Percentiles rank a stretch among this genome's conserved stretches.
phyloP scores from a whole-genome alignment of 2,797 vertebrate genomes.

The Siniperca scherzeri region DNA sequence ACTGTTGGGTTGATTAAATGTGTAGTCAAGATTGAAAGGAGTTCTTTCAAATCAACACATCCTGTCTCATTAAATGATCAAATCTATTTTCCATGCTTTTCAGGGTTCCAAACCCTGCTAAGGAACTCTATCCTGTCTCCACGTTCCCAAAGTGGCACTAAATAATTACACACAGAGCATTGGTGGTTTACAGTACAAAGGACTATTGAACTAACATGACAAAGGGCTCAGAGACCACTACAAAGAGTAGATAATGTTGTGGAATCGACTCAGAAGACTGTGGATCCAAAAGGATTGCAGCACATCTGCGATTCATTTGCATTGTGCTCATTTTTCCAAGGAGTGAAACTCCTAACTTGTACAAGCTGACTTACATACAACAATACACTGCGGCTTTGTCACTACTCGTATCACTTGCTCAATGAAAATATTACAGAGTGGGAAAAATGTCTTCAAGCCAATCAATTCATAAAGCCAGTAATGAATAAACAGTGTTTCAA shows the following conservation, averaged over 20 bases:
- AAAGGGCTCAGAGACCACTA: constrained; percentile 72
- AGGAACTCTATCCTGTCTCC: constrained; percentile 42
- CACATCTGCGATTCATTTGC: constrained; percentile 69
- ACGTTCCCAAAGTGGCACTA: constrained; percentile 68
- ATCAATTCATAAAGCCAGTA: constrained; percentile 21
- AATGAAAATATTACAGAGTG: constrained; percentile 5
- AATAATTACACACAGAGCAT: constrained; percentile 72
- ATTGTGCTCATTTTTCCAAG: constrained; percentile 43
- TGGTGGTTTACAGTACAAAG: constrained; percentile 66
- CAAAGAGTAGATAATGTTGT: constrained; percentile 63
- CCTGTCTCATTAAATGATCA: constrained; percentile 32
- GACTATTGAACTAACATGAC: constrained; percentile 78
- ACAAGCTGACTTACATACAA: constrained; percentile 36
- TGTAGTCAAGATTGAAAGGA: neutral
- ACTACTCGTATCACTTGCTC: constrained; percentile 1
- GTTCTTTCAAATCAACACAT: constrained; percentile 38
- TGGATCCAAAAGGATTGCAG: constrained; percentile 46
- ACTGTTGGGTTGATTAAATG: constrained; percentile 1
- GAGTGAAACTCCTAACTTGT: constrained; percentile 47
- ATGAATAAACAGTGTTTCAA: constrained; percentile 31
- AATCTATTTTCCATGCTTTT: constrained; percentile 37
- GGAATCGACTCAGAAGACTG: constrained; percentile 50
- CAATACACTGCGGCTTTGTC: constrained; percentile 21
- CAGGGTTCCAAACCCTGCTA: neutral
- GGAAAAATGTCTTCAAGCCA: constrained; percentile 13